phyloP scores from a whole-genome alignment of 2,113 vertebrate genomes.

The Trichomycterus rosablanca region DNA sequence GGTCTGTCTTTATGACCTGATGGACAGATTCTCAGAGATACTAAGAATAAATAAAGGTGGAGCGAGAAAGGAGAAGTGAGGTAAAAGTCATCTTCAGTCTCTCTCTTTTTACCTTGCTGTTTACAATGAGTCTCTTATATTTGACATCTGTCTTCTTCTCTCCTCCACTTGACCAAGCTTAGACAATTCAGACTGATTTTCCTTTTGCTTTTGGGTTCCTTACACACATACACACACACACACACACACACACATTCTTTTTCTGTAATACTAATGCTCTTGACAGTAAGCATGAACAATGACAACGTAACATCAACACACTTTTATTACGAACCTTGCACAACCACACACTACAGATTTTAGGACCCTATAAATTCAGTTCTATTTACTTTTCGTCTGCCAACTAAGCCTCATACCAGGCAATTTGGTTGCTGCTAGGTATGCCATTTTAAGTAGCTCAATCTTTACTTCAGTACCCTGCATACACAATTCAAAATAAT shows the following conservation, averaged over 20 bases:
- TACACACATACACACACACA: slow-evolving; percentile 17
- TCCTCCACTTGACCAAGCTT: slow-evolving; percentile 63
- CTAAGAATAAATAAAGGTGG: background rate
- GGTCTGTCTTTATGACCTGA: slow-evolving; percentile 8
- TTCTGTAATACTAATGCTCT: slow-evolving; percentile 20
- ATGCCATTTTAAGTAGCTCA: no score
- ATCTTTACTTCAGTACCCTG: no score
- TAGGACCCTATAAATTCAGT: no score
- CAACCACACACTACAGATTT: no score
- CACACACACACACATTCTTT: slow-evolving; percentile 9
- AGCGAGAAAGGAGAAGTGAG: background rate
- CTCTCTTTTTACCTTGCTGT: slow-evolving; percentile 45
- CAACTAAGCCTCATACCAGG: no score
- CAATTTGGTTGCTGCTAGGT: no score
- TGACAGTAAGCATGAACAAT: slow-evolving; percentile 25
- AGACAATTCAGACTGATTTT: slow-evolving; percentile 50
- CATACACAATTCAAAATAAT: no score
- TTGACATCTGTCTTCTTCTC: slow-evolving; percentile 67
- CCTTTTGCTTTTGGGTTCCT: slow-evolving; percentile 45
- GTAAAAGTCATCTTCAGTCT: background rate
- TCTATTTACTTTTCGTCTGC: no score
- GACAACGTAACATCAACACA: no score
- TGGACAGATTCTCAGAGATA: background rate
- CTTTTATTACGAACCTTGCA: no score
- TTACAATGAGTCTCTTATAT: slow-evolving; percentile 62